phyloP scores from a whole-genome alignment of 2,797 vertebrate species.

The Coendou prehensilis region DNA sequence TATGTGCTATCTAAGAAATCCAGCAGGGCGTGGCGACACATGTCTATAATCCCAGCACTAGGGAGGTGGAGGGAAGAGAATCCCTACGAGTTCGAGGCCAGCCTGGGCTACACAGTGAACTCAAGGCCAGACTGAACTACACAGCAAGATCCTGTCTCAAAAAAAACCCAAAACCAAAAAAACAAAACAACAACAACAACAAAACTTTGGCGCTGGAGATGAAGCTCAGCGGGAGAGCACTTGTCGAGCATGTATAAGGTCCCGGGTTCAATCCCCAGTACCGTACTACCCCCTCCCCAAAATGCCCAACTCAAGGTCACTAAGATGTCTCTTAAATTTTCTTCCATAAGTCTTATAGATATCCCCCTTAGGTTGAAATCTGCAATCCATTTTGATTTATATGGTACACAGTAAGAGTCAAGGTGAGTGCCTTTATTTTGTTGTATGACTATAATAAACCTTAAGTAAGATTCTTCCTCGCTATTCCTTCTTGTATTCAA shows the following conservation, averaged over 20 bases:
- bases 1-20: constrained; percentile 6
- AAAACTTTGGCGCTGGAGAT: background rate
- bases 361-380: background rate
- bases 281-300: background rate
- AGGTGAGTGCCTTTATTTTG: background rate
- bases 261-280: background rate
- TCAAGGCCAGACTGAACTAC: background rate
- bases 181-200: too few relatives aligned
- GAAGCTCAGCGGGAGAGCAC: background rate
- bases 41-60: background rate
- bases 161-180: too few relatives aligned
- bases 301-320: background rate
- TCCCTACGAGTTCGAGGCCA: background rate
- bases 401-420: background rate
- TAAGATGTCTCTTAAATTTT: background rate
- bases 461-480: background rate
- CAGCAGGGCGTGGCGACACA: too few relatives aligned
- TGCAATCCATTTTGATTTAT: background rate
- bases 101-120: background rate
- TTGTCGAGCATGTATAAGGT: background rate
- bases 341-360: background rate
- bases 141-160: background rate
- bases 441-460: background rate
- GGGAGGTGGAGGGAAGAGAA: background rate
- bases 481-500: background rate